Evolutionary conservation across 1,140 invertebrate species (phyloP), one percentile per base, ranked within the genome.

Genomic region (Lucilia sericata): DNA sequence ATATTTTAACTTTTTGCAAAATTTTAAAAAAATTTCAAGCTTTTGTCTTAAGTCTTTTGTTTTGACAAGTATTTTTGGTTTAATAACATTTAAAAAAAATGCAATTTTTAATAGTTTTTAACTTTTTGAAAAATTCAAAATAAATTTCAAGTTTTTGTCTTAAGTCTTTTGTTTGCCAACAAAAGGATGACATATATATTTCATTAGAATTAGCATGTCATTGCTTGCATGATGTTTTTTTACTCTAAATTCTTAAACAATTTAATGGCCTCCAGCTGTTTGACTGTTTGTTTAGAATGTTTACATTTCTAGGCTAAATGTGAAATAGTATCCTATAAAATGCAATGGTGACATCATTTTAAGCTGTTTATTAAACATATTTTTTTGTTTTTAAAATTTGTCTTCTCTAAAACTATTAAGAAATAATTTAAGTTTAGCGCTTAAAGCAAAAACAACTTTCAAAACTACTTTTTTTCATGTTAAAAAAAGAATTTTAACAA

Each of bases 391-490:
- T 1, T 30, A 30, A 21, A 10, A 9, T 5, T 60, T 60, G 5
- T n/a, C 1, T 25, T 70, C 8, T 8, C 9, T 25, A 70, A 21
- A 21, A 70, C 65, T 70, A 17, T 7, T n/a, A 60, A 60, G 0
- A 60, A 60, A 7, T n/a, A 60, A 60, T 60, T 60, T 60, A 5
- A 60, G 51, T 60, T 70, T 7, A 19, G n/a, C n/a, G n/a, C 60
- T 2, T 70, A 0, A 25, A 21, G 9, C 42, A 3, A 12, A 25
- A 70, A 70, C 65, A 70, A 70, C 65, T 70, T 70, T 70, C 65
- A 70, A 70, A 70, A 70, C 65, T 70, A 70, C 65, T 70, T 70
- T 70, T 70, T 21, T 65, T 30, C 25, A 30, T 30, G n/a, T n/a
- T n/a, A 30, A 3, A 30, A 30, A 30, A 30, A 42, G 42, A 42